Percentiles rank a stretch among this genome's conserved stretches.
Conservation (phyloP, 2,797 vertebrate species). For the Neopelma chrysocephalum region DNA sequence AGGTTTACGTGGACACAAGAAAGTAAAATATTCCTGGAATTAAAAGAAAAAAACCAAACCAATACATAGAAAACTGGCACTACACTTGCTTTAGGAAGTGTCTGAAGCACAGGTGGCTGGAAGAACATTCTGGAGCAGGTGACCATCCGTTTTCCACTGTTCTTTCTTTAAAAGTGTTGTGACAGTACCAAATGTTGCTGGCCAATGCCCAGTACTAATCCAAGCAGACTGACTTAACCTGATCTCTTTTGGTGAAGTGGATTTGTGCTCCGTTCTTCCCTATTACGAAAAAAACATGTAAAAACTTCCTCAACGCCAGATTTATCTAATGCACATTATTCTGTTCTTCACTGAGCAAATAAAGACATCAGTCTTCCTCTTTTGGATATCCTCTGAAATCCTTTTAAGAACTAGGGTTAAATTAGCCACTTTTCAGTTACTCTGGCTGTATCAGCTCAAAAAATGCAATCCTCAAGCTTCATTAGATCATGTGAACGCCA, state of each 20-base stretch:
- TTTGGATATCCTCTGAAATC: background rate
- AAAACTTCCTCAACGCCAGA: background rate
- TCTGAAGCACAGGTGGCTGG: background rate
- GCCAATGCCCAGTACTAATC: background rate
- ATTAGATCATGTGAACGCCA: background rate
- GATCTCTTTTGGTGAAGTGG: background rate
- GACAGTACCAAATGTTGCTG: background rate
- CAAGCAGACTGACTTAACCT: background rate
- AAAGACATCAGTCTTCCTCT: background rate
- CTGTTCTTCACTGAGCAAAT: background rate
- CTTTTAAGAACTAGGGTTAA: background rate
- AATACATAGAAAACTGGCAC: background rate
- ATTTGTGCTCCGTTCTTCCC: background rate
- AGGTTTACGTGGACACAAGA: background rate
- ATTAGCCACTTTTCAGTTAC: background rate
- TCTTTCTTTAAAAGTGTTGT: background rate
- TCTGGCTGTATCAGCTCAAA: background rate
- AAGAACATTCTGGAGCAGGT: background rate
- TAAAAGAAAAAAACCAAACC: background rate
- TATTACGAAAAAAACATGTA: background rate
- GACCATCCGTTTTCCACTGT: accelerated
- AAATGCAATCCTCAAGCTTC: background rate
- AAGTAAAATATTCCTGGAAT: background rate
- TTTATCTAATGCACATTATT: background rate
- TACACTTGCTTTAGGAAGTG: background rate